Evolutionary conservation across 2,888 invertebrate genomes (phyloP).

Genomic region (Steromphala cineraria): DNA sequence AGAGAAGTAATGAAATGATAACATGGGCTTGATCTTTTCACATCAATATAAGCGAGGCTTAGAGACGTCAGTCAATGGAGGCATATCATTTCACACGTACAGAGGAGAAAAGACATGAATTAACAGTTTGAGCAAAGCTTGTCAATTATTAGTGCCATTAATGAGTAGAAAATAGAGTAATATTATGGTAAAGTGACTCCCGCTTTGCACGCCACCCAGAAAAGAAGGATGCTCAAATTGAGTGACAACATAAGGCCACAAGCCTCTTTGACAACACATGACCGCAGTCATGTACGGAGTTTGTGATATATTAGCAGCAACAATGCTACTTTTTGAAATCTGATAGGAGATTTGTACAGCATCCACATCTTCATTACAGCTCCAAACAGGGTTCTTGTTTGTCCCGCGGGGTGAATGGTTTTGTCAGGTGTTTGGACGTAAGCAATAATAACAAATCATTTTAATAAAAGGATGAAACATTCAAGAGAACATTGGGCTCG

Average conservation of each 20-base stretch:
- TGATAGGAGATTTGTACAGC: not conserved
- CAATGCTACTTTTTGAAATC: slow-evolving; percentile 3
- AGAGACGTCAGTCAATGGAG: not conserved
- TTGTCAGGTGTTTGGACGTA: no score
- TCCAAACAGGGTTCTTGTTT: no score
- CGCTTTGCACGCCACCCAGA: not conserved
- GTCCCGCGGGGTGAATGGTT: no score
- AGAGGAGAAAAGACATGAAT: slow-evolving; percentile 8
- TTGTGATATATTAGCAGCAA: not conserved
- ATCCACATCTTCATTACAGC: not conserved
- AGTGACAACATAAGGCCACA: not conserved
- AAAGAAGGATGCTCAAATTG: not conserved
- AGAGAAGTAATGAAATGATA: slow-evolving; percentile 13
- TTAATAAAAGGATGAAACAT: no score
- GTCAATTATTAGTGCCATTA: slow-evolving; percentile 5
- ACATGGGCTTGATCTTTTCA: slow-evolving; percentile 15
- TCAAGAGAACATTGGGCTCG: no score
- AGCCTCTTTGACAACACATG: not conserved
- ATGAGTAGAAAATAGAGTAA: slow-evolving; percentile 17
- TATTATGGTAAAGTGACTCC: not conserved
- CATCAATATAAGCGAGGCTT: slow-evolving; percentile 9
- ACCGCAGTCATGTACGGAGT: not conserved
- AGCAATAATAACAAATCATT: no score
- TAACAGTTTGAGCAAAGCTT: slow-evolving; percentile 16
- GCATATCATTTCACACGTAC: slow-evolving; percentile 14